A percentile compares a stretch with the other conserved stretches of the same genome.
Conservation (phyloP, 2,888 invertebrate species). For the Euspilapteryx auroguttella region DNA sequence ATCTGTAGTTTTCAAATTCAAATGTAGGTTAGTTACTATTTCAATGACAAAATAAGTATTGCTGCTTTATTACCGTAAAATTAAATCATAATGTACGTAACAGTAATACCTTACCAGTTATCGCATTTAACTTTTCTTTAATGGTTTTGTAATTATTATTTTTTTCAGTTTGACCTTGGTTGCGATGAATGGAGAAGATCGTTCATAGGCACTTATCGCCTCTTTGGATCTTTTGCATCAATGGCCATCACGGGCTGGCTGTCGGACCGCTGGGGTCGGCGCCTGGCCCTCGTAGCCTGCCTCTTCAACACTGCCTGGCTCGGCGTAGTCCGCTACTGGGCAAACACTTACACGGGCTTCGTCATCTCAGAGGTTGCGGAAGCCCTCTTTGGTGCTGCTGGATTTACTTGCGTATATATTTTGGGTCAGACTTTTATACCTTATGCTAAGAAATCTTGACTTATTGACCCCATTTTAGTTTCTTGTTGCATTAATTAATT, state of each 20-base stretch:
- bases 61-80: too few species aligned
- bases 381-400: constrained; percentile 68
- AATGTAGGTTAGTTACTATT: too few species aligned
- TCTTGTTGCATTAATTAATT: too few species aligned
- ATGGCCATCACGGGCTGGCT: constrained; percentile 71
- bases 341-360: constrained; percentile 71
- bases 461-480: too few species aligned
- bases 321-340: constrained; percentile 69
- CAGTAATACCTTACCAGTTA: too few species aligned
- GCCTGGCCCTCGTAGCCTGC: constrained; percentile 62
- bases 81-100: too few species aligned
- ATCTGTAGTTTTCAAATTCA: too few species aligned
- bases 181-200: constrained; percentile 74
- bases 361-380: constrained; percentile 71
- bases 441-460: too few species aligned
- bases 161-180: constrained; percentile 60
- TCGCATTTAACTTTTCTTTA: too few species aligned
- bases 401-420: constrained; percentile 74
- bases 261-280: constrained; percentile 74
- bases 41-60: too few species aligned
- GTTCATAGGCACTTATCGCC: constrained; percentile 73
- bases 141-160: too few species aligned
- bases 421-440: too few species aligned
- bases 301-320: constrained; percentile 65
- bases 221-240: constrained; percentile 70